A percentile compares a stretch with the other conserved stretches of the same genome.
Evolutionary conservation across 2,113 vertebrate species (phyloP).

Genomic region (Otus sunia): DNA sequence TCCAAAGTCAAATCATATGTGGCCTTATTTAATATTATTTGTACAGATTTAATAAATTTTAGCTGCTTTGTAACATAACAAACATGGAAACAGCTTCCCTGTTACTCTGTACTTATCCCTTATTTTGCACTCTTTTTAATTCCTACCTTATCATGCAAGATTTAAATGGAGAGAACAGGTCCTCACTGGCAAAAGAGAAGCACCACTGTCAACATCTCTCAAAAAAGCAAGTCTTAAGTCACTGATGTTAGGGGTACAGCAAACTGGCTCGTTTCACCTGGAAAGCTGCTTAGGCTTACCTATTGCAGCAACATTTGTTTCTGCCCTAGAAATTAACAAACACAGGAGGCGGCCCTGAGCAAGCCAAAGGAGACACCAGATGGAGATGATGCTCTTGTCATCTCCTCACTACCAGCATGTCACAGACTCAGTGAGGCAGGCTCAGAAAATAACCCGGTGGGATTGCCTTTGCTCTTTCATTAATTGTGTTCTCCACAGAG

Average conservation of each 20-base stretch:
- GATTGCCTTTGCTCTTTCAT: neutral
- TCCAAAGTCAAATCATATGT: neutral
- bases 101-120: neutral
- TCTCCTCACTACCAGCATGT: neutral
- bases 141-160: neutral
- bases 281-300: neutral
- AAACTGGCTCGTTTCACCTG: neutral
- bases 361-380: neutral
- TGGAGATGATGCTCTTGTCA: neutral
- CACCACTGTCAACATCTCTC: neutral
- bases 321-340: neutral
- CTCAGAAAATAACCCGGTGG: rapidly evolving
- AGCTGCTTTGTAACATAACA: neutral
- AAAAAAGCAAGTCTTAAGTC: neutral
- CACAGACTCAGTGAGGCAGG: neutral
- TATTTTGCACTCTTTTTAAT: neutral
- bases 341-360: neutral
- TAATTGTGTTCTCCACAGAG: neutral
- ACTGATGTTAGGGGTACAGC: neutral
- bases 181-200: neutral
- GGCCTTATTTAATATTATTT: neutral
- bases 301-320: neutral
- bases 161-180: neutral
- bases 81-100: neutral
- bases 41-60: neutral